These are phyloP conservation scores for Botia kubotai DNA, from an alignment of 2,797 vertebrate genomes.

Conservation along the genomic window DNA sequence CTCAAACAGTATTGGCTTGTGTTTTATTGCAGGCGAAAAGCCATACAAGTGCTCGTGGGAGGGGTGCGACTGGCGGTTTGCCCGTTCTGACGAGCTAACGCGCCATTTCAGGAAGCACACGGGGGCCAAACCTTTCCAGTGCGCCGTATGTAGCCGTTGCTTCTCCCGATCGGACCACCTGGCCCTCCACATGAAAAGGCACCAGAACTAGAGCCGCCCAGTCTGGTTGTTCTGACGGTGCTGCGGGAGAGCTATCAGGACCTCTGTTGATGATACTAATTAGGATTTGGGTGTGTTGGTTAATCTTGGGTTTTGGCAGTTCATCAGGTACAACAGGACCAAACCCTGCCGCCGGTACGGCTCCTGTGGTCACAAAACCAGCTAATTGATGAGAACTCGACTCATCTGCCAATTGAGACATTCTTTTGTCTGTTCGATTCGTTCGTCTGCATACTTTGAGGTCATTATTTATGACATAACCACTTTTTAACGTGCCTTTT, in stretches of 20 bases:
- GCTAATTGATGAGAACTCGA: conserved; percentile 47
- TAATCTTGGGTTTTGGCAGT: conserved; percentile 54
- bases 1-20: conserved; percentile 41
- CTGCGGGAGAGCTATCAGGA: conserved; percentile 20
- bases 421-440: conserved; percentile 34
- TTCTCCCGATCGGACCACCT: conserved; percentile 98
- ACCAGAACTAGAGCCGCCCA: conserved; percentile 85
- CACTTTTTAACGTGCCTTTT: conserved; percentile 59
- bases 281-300: conserved; percentile 52
- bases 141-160: conserved; percentile 89
- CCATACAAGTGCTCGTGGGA: conserved; percentile 97
- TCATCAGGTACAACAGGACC: conserved; percentile 40
- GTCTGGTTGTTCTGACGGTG: conserved; percentile 37
- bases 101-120: conserved; percentile 99
- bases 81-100: conserved; percentile 94
- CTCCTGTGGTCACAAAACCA: conserved; percentile 37
- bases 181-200: conserved; percentile 97
- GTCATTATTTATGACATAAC: conserved; percentile 34
- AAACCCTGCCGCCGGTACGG: conserved; percentile 40
- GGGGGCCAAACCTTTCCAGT: conserved; percentile 96
- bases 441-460: conserved; percentile 30
- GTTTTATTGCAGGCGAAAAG: conserved; percentile 87
- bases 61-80: conserved; percentile 96
- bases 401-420: conserved; percentile 26
- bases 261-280: conserved; percentile 42